Conservation (phyloP, 1,140 invertebrate species). For the Dufourea novaeangliae region DNA sequence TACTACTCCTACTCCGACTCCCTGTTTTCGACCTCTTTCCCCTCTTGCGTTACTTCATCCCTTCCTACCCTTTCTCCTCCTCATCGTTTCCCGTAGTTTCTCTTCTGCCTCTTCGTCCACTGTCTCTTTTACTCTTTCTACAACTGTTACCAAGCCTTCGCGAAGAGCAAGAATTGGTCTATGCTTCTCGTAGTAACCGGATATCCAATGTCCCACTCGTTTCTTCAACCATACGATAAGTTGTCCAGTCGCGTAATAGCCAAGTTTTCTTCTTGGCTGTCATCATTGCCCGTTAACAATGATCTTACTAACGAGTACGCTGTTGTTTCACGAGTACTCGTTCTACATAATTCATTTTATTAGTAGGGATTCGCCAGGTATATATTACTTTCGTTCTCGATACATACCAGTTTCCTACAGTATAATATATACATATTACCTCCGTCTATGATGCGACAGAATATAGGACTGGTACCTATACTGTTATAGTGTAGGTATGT, state of each 20-base stretch:
- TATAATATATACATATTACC: too few species aligned
- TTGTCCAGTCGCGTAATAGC: background rate
- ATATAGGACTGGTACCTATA: too few species aligned
- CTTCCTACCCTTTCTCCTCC: background rate
- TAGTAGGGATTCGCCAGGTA: too few species aligned
- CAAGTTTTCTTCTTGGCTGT: background rate
- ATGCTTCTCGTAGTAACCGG: background rate
- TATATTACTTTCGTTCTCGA: too few species aligned
- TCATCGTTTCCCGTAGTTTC: background rate
- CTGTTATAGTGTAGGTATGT: too few species aligned
- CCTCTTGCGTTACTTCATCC: background rate
- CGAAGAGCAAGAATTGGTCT: background rate
- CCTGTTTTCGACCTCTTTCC: background rate
- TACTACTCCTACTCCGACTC: too few species aligned
- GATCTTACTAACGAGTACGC: background rate
- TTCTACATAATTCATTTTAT: too few species aligned
- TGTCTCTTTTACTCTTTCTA: background rate
- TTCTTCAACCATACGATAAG: background rate
- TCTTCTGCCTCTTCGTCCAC: background rate
- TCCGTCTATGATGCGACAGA: too few species aligned
- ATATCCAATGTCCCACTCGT: background rate
- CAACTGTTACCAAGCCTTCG: conserved; percentile 2
- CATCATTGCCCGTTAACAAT: background rate
- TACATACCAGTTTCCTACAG: too few species aligned
- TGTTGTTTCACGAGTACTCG: background rate